phyloP scores from a whole-genome alignment of 1,140 invertebrate genomes.

The Orchestia grillus region DNA sequence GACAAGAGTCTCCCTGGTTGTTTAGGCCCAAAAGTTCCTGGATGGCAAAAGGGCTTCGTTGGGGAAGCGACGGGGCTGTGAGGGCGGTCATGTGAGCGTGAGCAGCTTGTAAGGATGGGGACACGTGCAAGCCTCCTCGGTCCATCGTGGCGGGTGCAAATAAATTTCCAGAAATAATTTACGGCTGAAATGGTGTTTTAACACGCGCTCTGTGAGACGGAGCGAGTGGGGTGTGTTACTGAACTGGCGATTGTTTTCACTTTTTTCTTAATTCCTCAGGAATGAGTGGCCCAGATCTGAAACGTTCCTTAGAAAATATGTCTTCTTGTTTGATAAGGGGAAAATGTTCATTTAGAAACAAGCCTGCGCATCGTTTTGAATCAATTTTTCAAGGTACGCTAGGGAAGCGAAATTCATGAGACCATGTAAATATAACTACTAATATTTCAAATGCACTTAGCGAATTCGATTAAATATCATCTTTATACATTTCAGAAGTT shows the following conservation, averaged over 20 bases:
- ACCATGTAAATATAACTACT: neutral
- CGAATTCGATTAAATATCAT: neutral
- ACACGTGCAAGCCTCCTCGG: constrained; percentile 65
- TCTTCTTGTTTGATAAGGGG: neutral
- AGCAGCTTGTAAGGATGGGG: constrained; percentile 64
- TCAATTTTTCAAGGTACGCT: neutral
- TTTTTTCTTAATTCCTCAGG: neutral
- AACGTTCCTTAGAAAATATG: neutral
- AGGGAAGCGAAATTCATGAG: neutral
- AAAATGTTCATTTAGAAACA: neutral
- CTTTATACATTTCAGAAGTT: neutral
- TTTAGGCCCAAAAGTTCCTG: constrained; percentile 89
- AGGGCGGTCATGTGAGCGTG: constrained; percentile 68
- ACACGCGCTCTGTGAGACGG: neutral
- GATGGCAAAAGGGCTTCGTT: constrained; percentile 90
- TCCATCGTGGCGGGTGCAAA: constrained; percentile 59
- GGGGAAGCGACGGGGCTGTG: constrained; percentile 76
- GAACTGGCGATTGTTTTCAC: neutral
- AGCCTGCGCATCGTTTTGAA: neutral
- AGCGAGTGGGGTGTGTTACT: neutral
- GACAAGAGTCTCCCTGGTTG: constrained; percentile 63
- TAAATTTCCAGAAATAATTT: neutral
- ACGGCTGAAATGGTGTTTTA: neutral
- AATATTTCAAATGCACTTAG: neutral
- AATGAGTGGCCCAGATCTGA: neutral